Evolutionary conservation across 1,140 invertebrate species (phyloP).

Genomic region (Helicoverpa armigera): DNA sequence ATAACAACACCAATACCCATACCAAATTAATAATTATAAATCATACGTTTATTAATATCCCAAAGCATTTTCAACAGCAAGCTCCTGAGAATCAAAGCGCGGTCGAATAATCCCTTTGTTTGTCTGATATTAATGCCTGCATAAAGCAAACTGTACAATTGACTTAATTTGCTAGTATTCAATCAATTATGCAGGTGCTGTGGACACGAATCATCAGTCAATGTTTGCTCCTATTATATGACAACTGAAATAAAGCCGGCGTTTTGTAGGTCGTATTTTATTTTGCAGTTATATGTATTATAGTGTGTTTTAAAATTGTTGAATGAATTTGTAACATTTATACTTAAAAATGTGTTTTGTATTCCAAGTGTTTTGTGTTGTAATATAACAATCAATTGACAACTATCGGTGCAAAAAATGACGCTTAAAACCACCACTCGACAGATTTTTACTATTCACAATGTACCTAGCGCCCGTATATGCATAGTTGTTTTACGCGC

Average conservation of each 20-base stretch:
- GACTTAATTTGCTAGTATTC: constrained; percentile 33
- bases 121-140: constrained; percentile 10
- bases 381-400: too few species aligned
- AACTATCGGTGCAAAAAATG: too few species aligned
- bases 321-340: too few species aligned
- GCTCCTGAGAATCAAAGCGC: background rate
- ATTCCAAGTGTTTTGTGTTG: too few species aligned
- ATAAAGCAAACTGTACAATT: constrained; percentile 45
- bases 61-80: background rate
- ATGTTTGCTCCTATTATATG: constrained; percentile 12
- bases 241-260: background rate
- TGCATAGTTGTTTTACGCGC: too few species aligned
- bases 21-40: too few species aligned
- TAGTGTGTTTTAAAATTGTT: too few species aligned
- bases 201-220: constrained; percentile 23
- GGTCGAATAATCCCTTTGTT: constrained; percentile 22
- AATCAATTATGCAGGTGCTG: constrained; percentile 39
- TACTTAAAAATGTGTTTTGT: too few species aligned
- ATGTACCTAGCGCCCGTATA: too few species aligned
- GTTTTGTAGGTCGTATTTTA: background rate
- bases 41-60: background rate
- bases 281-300: background rate
- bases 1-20: too few species aligned
- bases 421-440: too few species aligned
- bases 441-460: too few species aligned